Evolutionary conservation across 1,140 invertebrate species (phyloP), one percentile per base, ranked within the genome.

Genomic region (Drosophila repletoides): DNA sequence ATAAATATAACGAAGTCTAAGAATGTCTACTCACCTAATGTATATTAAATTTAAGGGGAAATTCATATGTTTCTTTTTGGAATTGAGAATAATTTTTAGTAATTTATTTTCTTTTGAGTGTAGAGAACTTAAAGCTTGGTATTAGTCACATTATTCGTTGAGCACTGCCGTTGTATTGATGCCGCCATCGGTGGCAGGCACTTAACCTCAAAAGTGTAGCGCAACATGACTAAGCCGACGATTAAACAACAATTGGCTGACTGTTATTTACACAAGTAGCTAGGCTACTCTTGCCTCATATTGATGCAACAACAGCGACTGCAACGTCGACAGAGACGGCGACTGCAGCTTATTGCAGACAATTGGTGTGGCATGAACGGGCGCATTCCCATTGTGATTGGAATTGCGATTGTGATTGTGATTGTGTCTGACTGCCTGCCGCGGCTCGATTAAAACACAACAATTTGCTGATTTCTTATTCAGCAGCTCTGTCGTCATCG

Each of bases 211-310:
- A 72, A 84, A 71, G 58, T 70, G 71, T 53, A 70, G 12, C 48
- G 55, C 31, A 29, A 43, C 46, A 67, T 53, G 51, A 45, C 67
- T 86, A 86, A 86, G 80, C 80, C 65, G 80, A 60, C 81, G 80
- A 86, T 86, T 86, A 86, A 86, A 86, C 80, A 86, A 86, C 80
- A 86, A 86, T 86, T 86, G 80, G 80, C 80, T 86, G 80, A 80
- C 80, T 80, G 80, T 86, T 86, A 86, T 86, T 86, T 86, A 86
- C 80, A 83, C 68, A 86, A 80, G 76, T 79, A 77, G 70, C 69
- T 80, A 76, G 36, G 24, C 7, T 21, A n/a, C 15, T 9, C n/a
- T 38, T 15, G 34, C 34, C 6, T 15, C 17, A 14, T 5, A 60
- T 60, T 51, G 64, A 60, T 61, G 21, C 53, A 49, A 51, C 48